Conservation (phyloP, 2,888 invertebrate species). For the Drosophila rubida region DNA sequence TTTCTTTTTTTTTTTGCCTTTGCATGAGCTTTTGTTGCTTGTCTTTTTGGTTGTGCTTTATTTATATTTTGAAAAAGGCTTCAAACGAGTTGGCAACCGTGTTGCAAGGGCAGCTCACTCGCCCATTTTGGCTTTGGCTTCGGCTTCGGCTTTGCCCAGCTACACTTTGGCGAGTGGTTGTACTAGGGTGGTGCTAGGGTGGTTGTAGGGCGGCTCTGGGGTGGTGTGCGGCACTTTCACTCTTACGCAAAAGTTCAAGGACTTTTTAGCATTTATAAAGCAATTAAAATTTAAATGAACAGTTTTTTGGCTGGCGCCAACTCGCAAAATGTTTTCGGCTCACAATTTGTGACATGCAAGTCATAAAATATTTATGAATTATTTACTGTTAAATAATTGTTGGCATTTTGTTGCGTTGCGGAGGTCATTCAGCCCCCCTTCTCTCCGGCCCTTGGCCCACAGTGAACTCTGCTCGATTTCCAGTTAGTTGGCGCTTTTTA, state of each 20-base stretch:
- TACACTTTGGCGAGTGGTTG: constrained; percentile 33
- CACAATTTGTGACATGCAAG: constrained; percentile 71
- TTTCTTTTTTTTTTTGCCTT: constrained; percentile 39
- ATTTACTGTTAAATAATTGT: constrained; percentile 70
- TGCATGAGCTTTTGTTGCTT: constrained; percentile 40
- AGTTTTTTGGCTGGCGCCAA: constrained; percentile 58
- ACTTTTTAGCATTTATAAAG: constrained; percentile 83
- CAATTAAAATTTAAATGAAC: constrained; percentile 84
- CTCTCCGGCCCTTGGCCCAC: neutral
- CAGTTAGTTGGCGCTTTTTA: constrained; percentile 12
- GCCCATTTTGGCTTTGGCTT: constrained; percentile 1
- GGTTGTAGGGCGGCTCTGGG: neutral
- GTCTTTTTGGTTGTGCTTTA: constrained; percentile 18
- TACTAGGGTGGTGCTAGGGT: constrained; percentile 10
- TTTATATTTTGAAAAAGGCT: constrained; percentile 41
- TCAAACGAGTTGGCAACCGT: constrained; percentile 47
- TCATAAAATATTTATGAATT: constrained; percentile 64
- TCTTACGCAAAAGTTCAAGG: constrained; percentile 81
- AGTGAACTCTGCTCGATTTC: constrained; percentile 15
- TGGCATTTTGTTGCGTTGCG: constrained; percentile 46
- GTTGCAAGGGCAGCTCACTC: constrained; percentile 64
- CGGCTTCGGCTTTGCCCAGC: constrained; percentile 35
- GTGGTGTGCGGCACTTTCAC: constrained; percentile 50
- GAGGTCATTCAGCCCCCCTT: neutral
- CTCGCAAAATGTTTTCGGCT: constrained; percentile 44